A percentile compares a stretch with the other conserved stretches of the same genome.
Evolutionary conservation across 2,113 vertebrate genomes (phyloP).

Genomic region (Leuciscus idus): DNA sequence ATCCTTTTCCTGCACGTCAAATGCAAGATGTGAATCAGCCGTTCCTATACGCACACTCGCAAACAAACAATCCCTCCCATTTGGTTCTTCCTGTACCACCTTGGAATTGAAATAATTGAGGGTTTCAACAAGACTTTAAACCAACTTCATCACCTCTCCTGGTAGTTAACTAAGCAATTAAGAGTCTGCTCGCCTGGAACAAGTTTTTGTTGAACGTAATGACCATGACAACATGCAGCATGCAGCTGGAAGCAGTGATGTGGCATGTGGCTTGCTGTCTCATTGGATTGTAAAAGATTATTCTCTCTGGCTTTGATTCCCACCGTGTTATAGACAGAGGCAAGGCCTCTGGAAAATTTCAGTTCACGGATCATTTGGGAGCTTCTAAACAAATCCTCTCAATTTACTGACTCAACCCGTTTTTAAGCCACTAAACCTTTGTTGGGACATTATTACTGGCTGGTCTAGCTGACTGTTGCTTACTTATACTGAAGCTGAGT

Average conservation of each 20-base stretch:
- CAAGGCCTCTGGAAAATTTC: slow-evolving; percentile 57
- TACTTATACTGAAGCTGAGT: slow-evolving; percentile 38
- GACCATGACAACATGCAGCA: slow-evolving; percentile 41
- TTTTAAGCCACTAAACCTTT: slow-evolving; percentile 50
- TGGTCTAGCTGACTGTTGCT: slow-evolving; percentile 36
- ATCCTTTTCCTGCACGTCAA: slow-evolving; percentile 41
- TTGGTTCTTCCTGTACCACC: slow-evolving; percentile 35
- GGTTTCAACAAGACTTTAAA: slow-evolving; percentile 31
- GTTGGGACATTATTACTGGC: slow-evolving; percentile 52
- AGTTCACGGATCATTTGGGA: slow-evolving; percentile 58
- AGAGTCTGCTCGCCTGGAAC: slow-evolving; percentile 17
- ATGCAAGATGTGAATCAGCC: slow-evolving; percentile 41
- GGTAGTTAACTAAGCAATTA: slow-evolving; percentile 36
- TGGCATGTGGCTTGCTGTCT: slow-evolving; percentile 52
- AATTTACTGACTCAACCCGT: slow-evolving; percentile 51
- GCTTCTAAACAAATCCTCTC: slow-evolving; percentile 51
- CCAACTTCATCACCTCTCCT: slow-evolving; percentile 38
- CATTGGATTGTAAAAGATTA: slow-evolving; percentile 45
- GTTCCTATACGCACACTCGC: slow-evolving; percentile 6
- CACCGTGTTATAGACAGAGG: slow-evolving; percentile 32
- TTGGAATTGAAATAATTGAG: slow-evolving; percentile 50
- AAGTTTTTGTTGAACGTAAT: slow-evolving; percentile 11
- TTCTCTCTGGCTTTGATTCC: slow-evolving; percentile 57
- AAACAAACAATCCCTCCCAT: slow-evolving; percentile 14
- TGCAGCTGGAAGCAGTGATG: slow-evolving; percentile 53